A percentile compares a stretch with the other conserved stretches of the same genome.
Conservation (phyloP, 2,113 vertebrate genomes). For the Todiramphus chloris region DNA sequence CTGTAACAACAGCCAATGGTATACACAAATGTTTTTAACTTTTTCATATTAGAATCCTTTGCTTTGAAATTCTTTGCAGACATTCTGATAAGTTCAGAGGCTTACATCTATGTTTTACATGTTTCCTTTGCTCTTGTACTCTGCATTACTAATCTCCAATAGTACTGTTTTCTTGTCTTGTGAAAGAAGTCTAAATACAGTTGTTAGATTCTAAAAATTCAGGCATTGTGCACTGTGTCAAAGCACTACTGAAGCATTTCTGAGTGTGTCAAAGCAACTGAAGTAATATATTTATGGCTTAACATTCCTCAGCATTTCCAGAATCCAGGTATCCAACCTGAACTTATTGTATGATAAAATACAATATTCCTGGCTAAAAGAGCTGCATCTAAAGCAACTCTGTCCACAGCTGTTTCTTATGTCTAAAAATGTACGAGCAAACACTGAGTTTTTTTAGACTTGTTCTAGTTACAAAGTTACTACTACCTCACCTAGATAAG, state of each 20-base stretch:
- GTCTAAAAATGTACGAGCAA: rapidly evolving
- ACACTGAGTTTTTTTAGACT: rapidly evolving
- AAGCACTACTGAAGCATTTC: neutral
- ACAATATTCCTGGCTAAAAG: neutral
- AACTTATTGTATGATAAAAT: neutral
- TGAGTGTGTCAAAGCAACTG: neutral
- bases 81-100: neutral
- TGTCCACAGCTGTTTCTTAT: neutral
- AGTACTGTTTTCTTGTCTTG: neutral
- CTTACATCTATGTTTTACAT: rapidly evolving
- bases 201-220: neutral
- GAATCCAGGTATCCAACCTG: neutral
- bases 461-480: neutral
- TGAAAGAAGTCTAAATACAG: neutral
- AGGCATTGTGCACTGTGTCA: neutral
- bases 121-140: neutral
- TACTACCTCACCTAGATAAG: neutral
- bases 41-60: neutral
- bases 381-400: neutral
- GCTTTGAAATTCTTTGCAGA: neutral
- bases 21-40: rapidly evolving
- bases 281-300: neutral
- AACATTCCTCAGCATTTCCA: neutral
- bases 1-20: neutral
- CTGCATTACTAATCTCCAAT: neutral